These are phyloP conservation scores for Cantharis lateralis DNA, from an alignment of 2,888 invertebrate species.

Conservation along the genomic window DNA sequence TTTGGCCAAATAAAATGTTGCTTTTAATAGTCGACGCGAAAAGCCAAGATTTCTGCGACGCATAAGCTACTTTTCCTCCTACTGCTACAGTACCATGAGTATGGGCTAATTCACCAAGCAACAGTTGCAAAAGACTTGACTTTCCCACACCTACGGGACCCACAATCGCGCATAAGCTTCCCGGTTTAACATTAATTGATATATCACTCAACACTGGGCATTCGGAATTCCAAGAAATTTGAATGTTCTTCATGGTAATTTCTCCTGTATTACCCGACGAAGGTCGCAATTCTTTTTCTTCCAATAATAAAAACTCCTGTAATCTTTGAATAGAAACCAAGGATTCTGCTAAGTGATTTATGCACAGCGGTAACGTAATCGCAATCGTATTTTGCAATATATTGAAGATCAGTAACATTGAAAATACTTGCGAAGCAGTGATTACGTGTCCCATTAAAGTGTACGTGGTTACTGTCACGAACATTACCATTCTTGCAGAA, in stretches of 20 bases:
- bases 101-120: conserved; percentile 64
- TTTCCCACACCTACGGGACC: conserved; percentile 91
- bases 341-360: conserved; percentile 58
- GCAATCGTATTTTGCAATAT: too few species aligned
- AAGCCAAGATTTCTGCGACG: too few species aligned
- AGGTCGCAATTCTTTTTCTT: conserved; percentile 57
- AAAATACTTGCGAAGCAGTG: too few species aligned
- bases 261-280: conserved; percentile 15
- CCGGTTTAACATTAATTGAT: conserved; percentile 56
- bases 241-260: conserved; percentile 40
- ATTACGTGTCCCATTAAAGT: too few species aligned
- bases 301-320: conserved; percentile 60
- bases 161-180: conserved; percentile 73
- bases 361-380: too few species aligned
- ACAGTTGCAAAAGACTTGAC: conserved; percentile 60
- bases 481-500: too few species aligned
- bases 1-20: conserved; percentile 38
- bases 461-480: too few species aligned
- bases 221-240: conserved; percentile 44
- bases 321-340: conserved; percentile 61
- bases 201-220: conserved; percentile 46
- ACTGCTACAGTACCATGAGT: conserved; percentile 59
- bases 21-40: conserved; percentile 37
- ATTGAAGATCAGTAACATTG: too few species aligned
- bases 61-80: conserved; percentile 50